Evolutionary conservation across 2,797 vertebrate genomes (phyloP).

Genomic region (Spatula clypeata): DNA sequence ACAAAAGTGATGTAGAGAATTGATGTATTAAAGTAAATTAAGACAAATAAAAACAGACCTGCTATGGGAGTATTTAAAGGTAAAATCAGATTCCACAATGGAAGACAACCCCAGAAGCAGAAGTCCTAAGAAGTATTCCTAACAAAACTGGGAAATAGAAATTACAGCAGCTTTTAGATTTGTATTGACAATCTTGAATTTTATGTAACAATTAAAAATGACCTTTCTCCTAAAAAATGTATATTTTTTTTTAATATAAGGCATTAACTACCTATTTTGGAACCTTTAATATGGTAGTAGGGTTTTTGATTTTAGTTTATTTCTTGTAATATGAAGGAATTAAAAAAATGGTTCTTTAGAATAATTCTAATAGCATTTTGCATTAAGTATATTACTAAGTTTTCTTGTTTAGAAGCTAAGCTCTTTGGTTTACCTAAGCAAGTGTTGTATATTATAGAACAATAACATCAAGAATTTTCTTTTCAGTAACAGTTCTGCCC

Average conservation of each 20-base stretch:
- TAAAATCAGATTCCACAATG: not conserved
- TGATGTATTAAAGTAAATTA: not conserved
- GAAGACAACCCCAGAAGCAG: not conserved
- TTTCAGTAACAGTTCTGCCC: not conserved
- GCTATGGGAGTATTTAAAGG: not conserved
- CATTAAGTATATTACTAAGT: not conserved
- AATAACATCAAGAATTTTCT: not conserved
- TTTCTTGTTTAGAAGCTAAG: not conserved
- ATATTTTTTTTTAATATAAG: not conserved
- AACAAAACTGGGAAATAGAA: not conserved
- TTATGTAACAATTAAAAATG: not conserved
- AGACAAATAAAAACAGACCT: not conserved
- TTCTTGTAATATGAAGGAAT: not conserved
- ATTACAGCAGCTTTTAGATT: not conserved
- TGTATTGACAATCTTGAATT: rapidly evolving
- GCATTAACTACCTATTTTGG: not conserved
- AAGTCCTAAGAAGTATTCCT: not conserved
- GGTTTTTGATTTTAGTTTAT: not conserved
- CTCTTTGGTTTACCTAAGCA: not conserved
- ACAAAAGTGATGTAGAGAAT: not conserved
- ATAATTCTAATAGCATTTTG: not conserved
- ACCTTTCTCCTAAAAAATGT: not conserved
- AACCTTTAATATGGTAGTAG: not conserved
- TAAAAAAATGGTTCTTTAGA: not conserved
- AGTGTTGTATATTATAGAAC: not conserved